Conservation (phyloP, 2,888 invertebrate genomes). For the Drosophila stalkeri region DNA sequence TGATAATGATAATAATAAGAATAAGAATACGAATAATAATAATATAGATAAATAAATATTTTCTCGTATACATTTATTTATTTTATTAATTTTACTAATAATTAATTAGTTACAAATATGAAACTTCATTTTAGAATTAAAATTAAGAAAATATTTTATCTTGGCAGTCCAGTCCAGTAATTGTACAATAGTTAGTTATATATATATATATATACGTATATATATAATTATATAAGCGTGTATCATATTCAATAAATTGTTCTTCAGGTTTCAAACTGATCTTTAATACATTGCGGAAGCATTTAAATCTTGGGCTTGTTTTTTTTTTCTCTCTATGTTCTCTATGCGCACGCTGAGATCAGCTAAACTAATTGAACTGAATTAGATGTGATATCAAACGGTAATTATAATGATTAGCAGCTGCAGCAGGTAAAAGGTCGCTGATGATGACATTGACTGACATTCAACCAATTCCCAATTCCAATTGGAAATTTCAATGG, state of each 20-base stretch:
- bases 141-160: no score
- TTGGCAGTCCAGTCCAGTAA: no score
- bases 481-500: conserved; percentile 2
- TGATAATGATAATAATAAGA: no score
- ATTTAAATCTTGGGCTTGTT: neutral
- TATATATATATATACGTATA: no score
- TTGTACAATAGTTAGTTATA: no score
- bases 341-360: conserved; percentile 2
- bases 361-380: conserved; percentile 5
- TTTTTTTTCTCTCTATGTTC: neutral
- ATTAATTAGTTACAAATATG: no score
- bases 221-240: no score
- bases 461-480: conserved; percentile 3
- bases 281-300: conserved; percentile 9
- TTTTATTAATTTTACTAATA: no score
- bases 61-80: no score
- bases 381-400: conserved; percentile 4
- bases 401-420: neutral
- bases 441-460: conserved; percentile 2
- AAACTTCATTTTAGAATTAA: no score
- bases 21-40: no score
- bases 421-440: neutral
- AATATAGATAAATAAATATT: no score
- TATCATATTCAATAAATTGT: neutral
- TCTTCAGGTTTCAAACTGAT: neutral